Evolutionary conservation across 2,888 invertebrate genomes (phyloP), one percentile per base, ranked within the genome.

Genomic region (Eilema griseolum): DNA sequence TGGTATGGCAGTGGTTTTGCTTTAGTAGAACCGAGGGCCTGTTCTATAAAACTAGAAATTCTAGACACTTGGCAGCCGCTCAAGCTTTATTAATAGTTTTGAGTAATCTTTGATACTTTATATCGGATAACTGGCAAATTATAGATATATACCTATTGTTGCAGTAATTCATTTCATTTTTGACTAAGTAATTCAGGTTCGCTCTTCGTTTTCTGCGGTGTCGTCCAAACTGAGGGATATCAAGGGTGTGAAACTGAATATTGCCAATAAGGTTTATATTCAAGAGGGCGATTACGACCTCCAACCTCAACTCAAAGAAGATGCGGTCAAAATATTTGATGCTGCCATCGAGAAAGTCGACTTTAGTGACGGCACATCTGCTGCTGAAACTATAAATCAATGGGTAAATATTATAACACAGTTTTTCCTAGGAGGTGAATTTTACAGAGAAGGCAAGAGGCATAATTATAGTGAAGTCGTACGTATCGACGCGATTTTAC

Each of bases 211-310:
- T 78, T 72, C 88, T 20, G 72, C 77, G 16, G 81, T 93, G 0
- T 87, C 94, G 16, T 76, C 87, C 7, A 92, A 89, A 70, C 71
- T 95, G 63, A 92, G 83, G 72, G 74, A 87, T 2, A 79, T 95
- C 23, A 89, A 94, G 63, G 95, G 96, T 62, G 96, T 97, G 3
- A 96, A 96, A 11, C 86, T 97, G 8, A 96, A 96, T 72, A 93
- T 97, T 56, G 98, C 98, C 0, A 98, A 98, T 85, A 97, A 97
- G 80, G 92, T 98, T 8, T 98, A 96, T 85, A 89, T 97, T 0
- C 96, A 96, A 83, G 89, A 96, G 1, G 92, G 95, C 0, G 78
- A 81, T 0, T 95, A 96, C 66, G 87, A 93, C 11, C 79, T 98
- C 5, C 93, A 96, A 33, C 83, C 95, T 0, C 86, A 92, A 24